Conservation (phyloP, 2,888 invertebrate genomes). For the Eustalomyia histrio region DNA sequence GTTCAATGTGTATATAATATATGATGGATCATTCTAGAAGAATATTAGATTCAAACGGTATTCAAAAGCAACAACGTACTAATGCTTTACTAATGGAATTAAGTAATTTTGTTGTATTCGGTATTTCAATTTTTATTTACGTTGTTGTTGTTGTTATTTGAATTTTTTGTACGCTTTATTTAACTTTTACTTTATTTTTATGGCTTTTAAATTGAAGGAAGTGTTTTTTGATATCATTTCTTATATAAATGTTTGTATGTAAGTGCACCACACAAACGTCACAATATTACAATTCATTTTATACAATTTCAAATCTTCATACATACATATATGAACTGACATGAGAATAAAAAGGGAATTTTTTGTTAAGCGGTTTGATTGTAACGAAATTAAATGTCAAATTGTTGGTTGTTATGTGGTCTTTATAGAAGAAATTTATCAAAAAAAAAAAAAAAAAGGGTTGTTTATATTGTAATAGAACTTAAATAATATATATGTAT, state of each 20-base stretch:
- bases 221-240: conserved; percentile 48
- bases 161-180: conserved; percentile 47
- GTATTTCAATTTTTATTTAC: conserved; percentile 36
- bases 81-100: conserved; percentile 67
- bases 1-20: neutral
- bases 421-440: neutral
- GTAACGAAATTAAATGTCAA: conserved; percentile 61
- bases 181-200: conserved; percentile 54
- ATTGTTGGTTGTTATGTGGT: conserved; percentile 52
- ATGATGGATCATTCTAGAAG: conserved; percentile 28
- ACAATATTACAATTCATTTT: conserved; percentile 17
- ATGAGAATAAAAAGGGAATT: conserved; percentile 2
- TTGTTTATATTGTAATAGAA: conserved; percentile 26
- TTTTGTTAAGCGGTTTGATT: conserved; percentile 42
- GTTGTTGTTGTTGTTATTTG: conserved; percentile 20
- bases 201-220: conserved; percentile 62
- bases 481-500: conserved; percentile 2
- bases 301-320: neutral
- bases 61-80: conserved; percentile 18
- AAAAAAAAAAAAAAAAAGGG: conserved; percentile 36
- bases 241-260: neutral
- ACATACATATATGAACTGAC: no score
- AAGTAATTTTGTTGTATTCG: conserved; percentile 65
- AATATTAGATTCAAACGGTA: conserved; percentile 5
- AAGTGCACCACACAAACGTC: conserved; percentile 7